A percentile compares a stretch with the other conserved stretches of the same genome.
Evolutionary conservation across 1,140 invertebrate genomes (phyloP).

Genomic region (Lasioglossum baleicum): DNA sequence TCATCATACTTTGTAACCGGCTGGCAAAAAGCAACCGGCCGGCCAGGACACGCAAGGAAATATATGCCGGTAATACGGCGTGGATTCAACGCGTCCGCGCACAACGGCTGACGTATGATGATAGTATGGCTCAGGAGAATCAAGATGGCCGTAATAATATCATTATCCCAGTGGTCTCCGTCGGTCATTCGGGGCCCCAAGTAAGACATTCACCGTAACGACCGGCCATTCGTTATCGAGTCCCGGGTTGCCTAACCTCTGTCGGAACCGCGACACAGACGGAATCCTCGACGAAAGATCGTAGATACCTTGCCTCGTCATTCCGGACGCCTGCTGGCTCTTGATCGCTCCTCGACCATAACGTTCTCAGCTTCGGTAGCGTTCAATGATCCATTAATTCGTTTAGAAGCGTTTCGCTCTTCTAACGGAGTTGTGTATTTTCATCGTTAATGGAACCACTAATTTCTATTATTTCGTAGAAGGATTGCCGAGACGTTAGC

Average conservation of each 20-base stretch:
- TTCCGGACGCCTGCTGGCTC: neutral
- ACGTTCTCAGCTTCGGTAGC: neutral
- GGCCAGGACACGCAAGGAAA: conserved; percentile 62
- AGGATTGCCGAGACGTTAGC: no score
- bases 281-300: conserved; percentile 48
- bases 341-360: neutral
- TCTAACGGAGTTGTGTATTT: no score
- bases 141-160: conserved; percentile 76
- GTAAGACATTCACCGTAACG: conserved; percentile 71
- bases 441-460: no score
- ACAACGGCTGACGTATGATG: conserved; percentile 74
- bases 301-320: conserved; percentile 34
- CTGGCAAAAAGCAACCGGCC: conserved; percentile 66
- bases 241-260: conserved; percentile 54
- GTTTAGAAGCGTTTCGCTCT: neutral
- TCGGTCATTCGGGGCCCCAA: conserved; percentile 59
- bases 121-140: conserved; percentile 71
- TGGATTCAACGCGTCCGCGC: conserved; percentile 67
- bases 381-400: neutral
- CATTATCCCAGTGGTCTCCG: conserved; percentile 71
- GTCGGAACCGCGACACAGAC: conserved; percentile 44
- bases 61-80: conserved; percentile 66
- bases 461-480: no score
- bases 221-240: conserved; percentile 67
- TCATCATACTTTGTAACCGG: conserved; percentile 76